Base-by-base conservation (phyloP, 2,797 vertebrate species). In the Chelon labrosus region DNA sequence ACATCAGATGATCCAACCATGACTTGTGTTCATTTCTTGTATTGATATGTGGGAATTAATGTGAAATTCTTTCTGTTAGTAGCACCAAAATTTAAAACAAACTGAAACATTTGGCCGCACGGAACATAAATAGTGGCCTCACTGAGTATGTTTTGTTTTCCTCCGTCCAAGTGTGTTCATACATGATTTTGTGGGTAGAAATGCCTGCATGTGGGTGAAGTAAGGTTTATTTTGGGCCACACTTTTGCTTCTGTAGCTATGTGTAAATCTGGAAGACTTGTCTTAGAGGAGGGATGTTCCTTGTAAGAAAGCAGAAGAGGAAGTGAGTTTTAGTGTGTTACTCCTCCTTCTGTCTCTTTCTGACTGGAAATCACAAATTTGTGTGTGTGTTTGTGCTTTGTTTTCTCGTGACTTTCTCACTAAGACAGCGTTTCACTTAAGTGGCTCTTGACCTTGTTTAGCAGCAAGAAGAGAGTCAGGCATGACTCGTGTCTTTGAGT, bases 231-330 rank as follows among this genome's bases (percentile, higher is more conserved):
- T 3, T 27, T 27, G 25, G 25, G 25, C 25, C 25, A 27, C 25
- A 27, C 22, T 13, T 51, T 3, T 31, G 2, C 31, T 46, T 55
- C 27, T 31, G n/a, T 27, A 0, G 31, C 62, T 39, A 38, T 72
- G 64, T 77, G 5, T 13, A 50, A 44, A 35, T 84, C 17, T 77
- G 58, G 31, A 56, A 56, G 51, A 73, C 17, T 4, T 7, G 31
- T 9, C 46, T 13, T 27, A 51, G 38, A 57, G 25, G 13, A 74
- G 22, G 54, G 61, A 70, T 65, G 55, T 82, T 75, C 41, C 20
- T 46, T 67, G 27, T 52, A 12, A 86, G 59, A 80, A 88, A 79
- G 75, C 64, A 71, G 81, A 90, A 90, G 73, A 75, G 80, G 86
- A 91, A 88, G 67, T 56, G 51, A 65, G 54, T 19, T 25, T 58